Evolutionary conservation across 2,888 invertebrate genomes (phyloP).

Genomic region (Drosophila mercatorum): DNA sequence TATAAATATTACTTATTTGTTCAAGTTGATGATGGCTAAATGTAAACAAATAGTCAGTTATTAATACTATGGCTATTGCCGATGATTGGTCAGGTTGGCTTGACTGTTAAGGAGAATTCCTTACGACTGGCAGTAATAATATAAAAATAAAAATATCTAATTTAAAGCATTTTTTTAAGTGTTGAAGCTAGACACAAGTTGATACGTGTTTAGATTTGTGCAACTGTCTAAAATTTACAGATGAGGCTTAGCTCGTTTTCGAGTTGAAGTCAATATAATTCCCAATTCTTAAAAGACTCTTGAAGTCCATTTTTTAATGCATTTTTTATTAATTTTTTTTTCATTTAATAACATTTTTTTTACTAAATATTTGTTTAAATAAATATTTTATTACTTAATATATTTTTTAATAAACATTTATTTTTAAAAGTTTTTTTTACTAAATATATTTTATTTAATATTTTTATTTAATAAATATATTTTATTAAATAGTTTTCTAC

Average conservation of each 20-base stretch:
- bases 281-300: neutral
- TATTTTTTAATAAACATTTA: too few relatives aligned
- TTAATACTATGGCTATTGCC: neutral
- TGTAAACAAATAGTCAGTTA: neutral
- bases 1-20: slow-evolving; percentile 4
- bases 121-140: too few relatives aligned
- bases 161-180: neutral
- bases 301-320: too few relatives aligned
- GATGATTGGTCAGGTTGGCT: neutral
- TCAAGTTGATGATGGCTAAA: neutral
- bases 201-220: neutral
- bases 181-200: neutral
- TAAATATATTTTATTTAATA: too few relatives aligned
- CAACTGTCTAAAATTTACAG: neutral
- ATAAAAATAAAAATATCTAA: too few relatives aligned
- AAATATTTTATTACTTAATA: too few relatives aligned
- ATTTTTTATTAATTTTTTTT: too few relatives aligned
- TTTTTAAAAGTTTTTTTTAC: too few relatives aligned
- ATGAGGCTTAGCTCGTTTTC: neutral
- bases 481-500: neutral
- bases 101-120: too few relatives aligned
- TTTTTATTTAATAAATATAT: too few relatives aligned
- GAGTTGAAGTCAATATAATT: neutral
- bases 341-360: too few relatives aligned
- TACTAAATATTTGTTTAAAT: too few relatives aligned